phyloP scores from a whole-genome alignment of 2,113 vertebrate genomes.

The Charina bottae region DNA sequence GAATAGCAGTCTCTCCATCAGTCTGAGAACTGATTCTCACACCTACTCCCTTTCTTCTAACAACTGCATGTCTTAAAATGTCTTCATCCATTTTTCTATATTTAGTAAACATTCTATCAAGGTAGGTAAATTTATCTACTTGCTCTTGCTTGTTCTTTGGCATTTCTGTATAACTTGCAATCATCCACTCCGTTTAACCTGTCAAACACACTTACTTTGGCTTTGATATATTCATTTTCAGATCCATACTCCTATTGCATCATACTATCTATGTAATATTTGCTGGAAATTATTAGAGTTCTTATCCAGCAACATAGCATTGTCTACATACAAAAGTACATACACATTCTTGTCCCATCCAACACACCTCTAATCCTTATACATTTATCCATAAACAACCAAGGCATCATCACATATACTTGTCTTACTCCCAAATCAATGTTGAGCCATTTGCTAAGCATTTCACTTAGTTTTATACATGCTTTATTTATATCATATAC shows the following conservation, averaged over 20 bases:
- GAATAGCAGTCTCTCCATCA: background rate
- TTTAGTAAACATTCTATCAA: background rate
- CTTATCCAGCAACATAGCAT: background rate
- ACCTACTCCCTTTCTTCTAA: background rate
- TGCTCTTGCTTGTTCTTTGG: background rate
- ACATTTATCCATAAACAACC: background rate
- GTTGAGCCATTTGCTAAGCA: background rate
- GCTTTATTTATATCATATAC: background rate
- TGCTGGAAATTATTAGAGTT: background rate
- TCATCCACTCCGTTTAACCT: background rate
- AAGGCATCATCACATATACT: background rate
- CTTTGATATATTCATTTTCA: no score
- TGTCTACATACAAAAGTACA: background rate
- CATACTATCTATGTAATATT: background rate
- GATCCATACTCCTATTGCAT: background rate
- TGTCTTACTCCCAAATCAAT: background rate
- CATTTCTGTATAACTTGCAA: background rate
- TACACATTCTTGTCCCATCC: background rate
- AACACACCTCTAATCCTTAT: background rate
- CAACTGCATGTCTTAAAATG: background rate
- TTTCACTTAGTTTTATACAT: background rate
- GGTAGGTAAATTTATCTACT: background rate
- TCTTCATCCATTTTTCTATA: background rate
- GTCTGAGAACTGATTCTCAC: background rate
- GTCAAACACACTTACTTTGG: no score